Conservation (phyloP, 2,888 invertebrate genomes). For the Terebella lapidaria region DNA sequence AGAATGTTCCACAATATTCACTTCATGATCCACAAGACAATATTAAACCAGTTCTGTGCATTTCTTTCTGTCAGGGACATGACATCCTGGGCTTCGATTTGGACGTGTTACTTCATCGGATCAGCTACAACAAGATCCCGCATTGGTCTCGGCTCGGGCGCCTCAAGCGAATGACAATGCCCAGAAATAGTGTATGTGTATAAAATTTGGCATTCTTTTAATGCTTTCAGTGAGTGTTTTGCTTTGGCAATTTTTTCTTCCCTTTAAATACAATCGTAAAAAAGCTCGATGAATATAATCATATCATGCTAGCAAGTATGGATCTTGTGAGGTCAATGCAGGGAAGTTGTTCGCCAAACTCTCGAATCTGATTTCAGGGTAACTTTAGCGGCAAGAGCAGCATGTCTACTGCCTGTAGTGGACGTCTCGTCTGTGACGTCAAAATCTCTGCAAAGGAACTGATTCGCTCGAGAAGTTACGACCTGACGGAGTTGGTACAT, state of each 20-base stretch:
- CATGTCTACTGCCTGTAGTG: conserved; percentile 55
- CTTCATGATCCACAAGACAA: neutral
- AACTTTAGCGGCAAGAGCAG: conserved; percentile 10
- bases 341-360: no score
- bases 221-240: no score
- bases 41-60: no score
- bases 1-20: no score
- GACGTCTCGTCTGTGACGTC: conserved; percentile 86
- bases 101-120: conserved; percentile 80
- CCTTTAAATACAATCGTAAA: no score
- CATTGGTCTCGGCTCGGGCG: conserved; percentile 89
- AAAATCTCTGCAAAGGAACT: conserved; percentile 90
- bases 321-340: no score
- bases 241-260: no score
- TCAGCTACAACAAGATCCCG: conserved; percentile 69
- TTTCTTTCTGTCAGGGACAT: conserved; percentile 64
- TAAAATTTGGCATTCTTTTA: no score
- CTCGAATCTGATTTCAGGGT: neutral
- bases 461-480: conserved; percentile 85
- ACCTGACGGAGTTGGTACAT: conserved; percentile 65
- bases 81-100: conserved; percentile 86
- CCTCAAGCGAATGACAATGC: conserved; percentile 64
- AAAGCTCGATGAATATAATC: no score
- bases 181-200: conserved; percentile 46
- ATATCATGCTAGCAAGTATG: no score